Evolutionary conservation across 2,888 invertebrate species (phyloP), one percentile per base, ranked within the genome.

Genomic region (Spodoptera exigua): DNA sequence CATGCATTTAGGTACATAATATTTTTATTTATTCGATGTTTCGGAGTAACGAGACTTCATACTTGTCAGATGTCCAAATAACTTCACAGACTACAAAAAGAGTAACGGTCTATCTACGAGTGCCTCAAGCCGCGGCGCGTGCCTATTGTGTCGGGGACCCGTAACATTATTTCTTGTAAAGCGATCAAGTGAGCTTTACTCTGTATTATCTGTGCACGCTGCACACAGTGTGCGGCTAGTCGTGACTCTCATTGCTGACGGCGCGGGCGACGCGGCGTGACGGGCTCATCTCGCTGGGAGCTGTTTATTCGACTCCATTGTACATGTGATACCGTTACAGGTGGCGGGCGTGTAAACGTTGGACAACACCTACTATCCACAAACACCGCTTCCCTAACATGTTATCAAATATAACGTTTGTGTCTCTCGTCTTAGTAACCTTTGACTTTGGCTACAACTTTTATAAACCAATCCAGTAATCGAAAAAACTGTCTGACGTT

Each of bases 321-420:
- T 52, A 37, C 44, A 14, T 65, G 13, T 66, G 46, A 40, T 67
- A 44, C 54, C 53, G 60, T 67, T 72, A 55, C 46, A 51, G 39
- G 32, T 43, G 41, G 35, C 13, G 13, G 9, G 13, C 11, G 10
- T 11, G 9, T 18, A 35, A 1, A 39, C 11, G 10, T 34, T 7
- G 34, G n/a, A 16, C 40, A 17, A 17, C 14, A 7, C 3, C n/a
- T 39, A 14, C 12, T 2, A 14, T 1, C n/a, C n/a, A 9, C 7
- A 5, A 27, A 27, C 27, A 5, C 5, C 4, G 7, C 27, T 9
- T 9, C 27, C 4, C 9, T 7, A 21, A 21, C 2, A 21, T 21
- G 1, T 27, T 9, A 27, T 27, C 27, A 5, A 27, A 9, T 27
- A 3, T 9, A 27, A 9, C 4, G 27, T 3, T 27, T 9, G 27